Percentiles rank a stretch among this genome's conserved stretches.
These are phyloP conservation scores for Dryobotodes eremita DNA, from an alignment of 2,888 invertebrate species.

Conservation along the genomic window DNA sequence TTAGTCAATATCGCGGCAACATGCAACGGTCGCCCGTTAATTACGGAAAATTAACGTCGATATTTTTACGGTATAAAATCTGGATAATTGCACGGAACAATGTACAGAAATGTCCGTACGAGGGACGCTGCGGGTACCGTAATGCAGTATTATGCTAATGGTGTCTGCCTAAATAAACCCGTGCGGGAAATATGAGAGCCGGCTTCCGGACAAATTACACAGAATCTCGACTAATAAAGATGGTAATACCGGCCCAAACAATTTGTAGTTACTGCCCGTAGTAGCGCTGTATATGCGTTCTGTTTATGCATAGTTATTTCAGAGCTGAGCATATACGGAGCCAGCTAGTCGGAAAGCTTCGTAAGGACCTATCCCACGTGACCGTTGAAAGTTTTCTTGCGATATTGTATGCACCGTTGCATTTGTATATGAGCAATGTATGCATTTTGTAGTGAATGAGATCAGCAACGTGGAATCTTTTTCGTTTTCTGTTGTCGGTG, in stretches of 20 bases:
- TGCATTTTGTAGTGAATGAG: constrained; percentile 41
- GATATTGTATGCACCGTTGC: constrained; percentile 41
- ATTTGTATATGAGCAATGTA: constrained; percentile 24
- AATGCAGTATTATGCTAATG: constrained; percentile 86
- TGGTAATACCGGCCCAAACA: constrained; percentile 82
- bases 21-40: constrained; percentile 43
- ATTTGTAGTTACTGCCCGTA: constrained; percentile 74
- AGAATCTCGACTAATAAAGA: constrained; percentile 83
- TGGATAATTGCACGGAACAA: constrained; percentile 62
- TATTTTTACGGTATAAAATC: constrained; percentile 60
- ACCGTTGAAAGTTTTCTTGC: constrained; percentile 44
- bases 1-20: constrained; percentile 40
- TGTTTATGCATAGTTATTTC: constrained; percentile 71
- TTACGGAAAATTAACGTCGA: constrained; percentile 54
- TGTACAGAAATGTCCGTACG: constrained; percentile 62
- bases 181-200: constrained; percentile 83
- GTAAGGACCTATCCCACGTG: constrained; percentile 33
- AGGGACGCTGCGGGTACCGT: constrained; percentile 69
- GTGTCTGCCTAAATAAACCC: constrained; percentile 82
- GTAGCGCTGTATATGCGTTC: constrained; percentile 64
- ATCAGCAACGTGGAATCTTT: constrained; percentile 17
- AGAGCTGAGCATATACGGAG: constrained; percentile 40
- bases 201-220: constrained; percentile 82
- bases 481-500: not conserved
- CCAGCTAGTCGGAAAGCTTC: constrained; percentile 31